These are phyloP conservation scores for Stenchaetothrips biformis DNA, from an alignment of 2,888 invertebrate genomes.

Conservation along the genomic window DNA sequence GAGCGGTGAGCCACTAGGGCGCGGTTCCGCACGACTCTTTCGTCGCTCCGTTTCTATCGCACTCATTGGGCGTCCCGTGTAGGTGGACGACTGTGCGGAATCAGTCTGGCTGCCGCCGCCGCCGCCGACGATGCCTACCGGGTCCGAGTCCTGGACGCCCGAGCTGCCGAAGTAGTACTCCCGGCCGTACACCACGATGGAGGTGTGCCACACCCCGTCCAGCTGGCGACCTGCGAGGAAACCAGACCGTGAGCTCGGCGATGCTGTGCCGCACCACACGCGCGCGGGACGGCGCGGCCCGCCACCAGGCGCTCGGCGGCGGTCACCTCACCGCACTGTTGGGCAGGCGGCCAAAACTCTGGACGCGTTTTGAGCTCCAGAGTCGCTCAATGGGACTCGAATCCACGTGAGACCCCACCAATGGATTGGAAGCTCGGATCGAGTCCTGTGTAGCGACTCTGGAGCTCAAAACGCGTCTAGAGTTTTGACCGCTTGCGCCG, in stretches of 20 bases:
- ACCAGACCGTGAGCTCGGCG: background rate
- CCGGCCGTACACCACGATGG: constrained; percentile 76
- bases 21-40: too few relatives aligned
- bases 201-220: constrained; percentile 93
- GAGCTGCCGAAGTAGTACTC: constrained; percentile 83
- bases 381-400: too few relatives aligned
- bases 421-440: too few relatives aligned
- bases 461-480: too few relatives aligned
- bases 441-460: too few relatives aligned
- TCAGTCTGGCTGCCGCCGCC: background rate
- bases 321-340: constrained; percentile 34
- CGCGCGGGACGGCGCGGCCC: constrained; percentile 18
- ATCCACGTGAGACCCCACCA: too few relatives aligned
- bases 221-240: constrained; percentile 65
- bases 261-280: background rate
- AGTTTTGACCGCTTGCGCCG: too few relatives aligned
- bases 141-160: constrained; percentile 73
- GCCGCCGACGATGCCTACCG: constrained; percentile 57
- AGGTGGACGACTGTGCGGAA: too few relatives aligned
- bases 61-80: too few relatives aligned
- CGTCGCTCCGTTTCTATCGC: too few relatives aligned
- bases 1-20: too few relatives aligned
- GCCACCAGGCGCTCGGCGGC: constrained; percentile 37
- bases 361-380: too few relatives aligned
- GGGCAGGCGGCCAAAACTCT: constrained; percentile 56